Conservation (phyloP, 2,797 vertebrate species). For the Sebastiscus albofasciatus region DNA sequence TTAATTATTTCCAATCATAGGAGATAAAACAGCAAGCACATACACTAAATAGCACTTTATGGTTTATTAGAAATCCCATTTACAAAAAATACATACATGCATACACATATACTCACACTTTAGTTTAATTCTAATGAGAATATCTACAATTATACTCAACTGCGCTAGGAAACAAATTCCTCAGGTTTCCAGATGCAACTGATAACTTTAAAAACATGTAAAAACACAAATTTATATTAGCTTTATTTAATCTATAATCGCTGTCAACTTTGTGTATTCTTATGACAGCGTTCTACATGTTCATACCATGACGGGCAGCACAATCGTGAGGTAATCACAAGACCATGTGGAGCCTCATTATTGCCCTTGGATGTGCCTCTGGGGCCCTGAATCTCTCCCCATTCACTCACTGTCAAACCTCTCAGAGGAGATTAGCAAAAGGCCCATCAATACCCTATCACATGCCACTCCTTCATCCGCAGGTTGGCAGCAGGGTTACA, state of each 20-base stretch:
- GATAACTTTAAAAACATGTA: too few relatives aligned
- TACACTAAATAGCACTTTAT: not conserved
- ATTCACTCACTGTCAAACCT: conserved; percentile 55
- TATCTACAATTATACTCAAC: not conserved
- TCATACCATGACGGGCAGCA: conserved; percentile 3
- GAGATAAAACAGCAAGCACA: not conserved
- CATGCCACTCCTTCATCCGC: conserved; percentile 30
- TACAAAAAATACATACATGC: not conserved
- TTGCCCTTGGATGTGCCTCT: conserved; percentile 54
- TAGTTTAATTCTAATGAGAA: not conserved
- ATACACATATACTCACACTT: not conserved
- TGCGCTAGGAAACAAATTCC: not conserved
- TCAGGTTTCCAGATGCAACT: not conserved
- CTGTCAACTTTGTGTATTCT: not conserved
- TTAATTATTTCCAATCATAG: not conserved
- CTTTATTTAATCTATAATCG: not conserved
- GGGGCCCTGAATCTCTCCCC: conserved; percentile 47
- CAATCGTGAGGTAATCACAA: conserved; percentile 31
- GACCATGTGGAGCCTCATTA: conserved; percentile 54
- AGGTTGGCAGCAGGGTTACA: conserved; percentile 21
- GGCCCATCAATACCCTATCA: conserved; percentile 56
- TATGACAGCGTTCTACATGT: not conserved
- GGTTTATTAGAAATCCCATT: not conserved
- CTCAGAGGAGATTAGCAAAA: conserved; percentile 61
- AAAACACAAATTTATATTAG: not conserved